phyloP scores from a whole-genome alignment of 2,113 vertebrate species.

The Hirundichthys speculiger region DNA sequence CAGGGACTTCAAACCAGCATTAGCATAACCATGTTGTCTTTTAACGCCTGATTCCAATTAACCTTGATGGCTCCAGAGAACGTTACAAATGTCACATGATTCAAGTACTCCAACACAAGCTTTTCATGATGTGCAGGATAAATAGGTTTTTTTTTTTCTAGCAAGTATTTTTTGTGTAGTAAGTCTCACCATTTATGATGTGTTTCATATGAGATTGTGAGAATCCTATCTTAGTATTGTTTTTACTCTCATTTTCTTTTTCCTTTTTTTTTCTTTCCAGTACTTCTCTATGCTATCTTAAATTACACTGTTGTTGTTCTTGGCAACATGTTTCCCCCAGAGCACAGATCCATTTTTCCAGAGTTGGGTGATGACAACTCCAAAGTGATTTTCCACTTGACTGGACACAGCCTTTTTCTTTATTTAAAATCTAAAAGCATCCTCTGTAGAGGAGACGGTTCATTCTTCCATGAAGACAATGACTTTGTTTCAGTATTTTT shows the following conservation, averaged over 20 bases:
- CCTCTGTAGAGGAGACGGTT: slow-evolving; percentile 28
- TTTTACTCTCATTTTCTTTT: slow-evolving; percentile 6
- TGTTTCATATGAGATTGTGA: neutral
- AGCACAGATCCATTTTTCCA: slow-evolving; percentile 28
- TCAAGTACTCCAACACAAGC: slow-evolving; percentile 17
- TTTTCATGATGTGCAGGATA: slow-evolving; percentile 43
- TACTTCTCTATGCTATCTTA: slow-evolving; percentile 34
- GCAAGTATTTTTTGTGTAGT: neutral
- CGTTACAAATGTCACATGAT: slow-evolving; percentile 56
- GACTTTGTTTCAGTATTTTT: slow-evolving; percentile 20
- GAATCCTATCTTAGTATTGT: neutral
- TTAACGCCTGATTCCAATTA: slow-evolving; percentile 74
- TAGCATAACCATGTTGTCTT: slow-evolving; percentile 77
- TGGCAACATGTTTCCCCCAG: neutral
- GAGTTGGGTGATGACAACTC: slow-evolving; percentile 38
- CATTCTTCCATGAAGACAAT: slow-evolving; percentile 32
- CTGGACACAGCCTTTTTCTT: slow-evolving; percentile 52
- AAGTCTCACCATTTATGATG: no score
- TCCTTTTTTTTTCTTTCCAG: neutral
- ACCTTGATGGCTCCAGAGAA: slow-evolving; percentile 64
- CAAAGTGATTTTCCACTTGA: slow-evolving; percentile 74
- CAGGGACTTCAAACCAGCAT: slow-evolving; percentile 69
- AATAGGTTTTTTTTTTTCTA: neutral
- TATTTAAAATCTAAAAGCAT: slow-evolving; percentile 51
- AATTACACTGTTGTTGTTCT: slow-evolving; percentile 37